Evolutionary conservation across 1,140 invertebrate genomes (phyloP).

Genomic region (Heliconius himera): DNA sequence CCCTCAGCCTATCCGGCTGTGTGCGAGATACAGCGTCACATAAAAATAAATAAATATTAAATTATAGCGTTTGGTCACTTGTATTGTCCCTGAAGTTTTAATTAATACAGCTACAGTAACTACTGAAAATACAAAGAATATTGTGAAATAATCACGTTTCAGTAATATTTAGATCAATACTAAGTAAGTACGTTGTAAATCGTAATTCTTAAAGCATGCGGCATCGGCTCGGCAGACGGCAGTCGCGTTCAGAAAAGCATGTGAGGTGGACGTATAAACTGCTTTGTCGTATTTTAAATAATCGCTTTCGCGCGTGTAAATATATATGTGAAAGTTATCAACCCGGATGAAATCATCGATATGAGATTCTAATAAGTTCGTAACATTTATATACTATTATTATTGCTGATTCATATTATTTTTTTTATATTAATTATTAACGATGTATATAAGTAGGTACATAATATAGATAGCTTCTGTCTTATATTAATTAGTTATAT

Average conservation of each 20-base stretch:
- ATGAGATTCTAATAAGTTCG: constrained; percentile 29
- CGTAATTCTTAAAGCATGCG: not conserved
- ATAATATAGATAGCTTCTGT: not conserved
- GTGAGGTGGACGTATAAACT: constrained; percentile 3
- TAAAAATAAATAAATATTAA: no score
- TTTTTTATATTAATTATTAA: not conserved
- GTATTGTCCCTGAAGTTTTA: not conserved
- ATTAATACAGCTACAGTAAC: not conserved
- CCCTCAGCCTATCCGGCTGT: no score
- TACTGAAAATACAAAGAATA: constrained; percentile 21
- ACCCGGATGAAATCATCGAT: constrained; percentile 33
- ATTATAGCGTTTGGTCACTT: not conserved
- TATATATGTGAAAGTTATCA: constrained; percentile 35
- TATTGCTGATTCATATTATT: not conserved
- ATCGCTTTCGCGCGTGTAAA: constrained; percentile 29
- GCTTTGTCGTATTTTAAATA: not conserved
- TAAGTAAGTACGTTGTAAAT: not conserved
- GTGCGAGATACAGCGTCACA: no score
- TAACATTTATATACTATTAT: not conserved
- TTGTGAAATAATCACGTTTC: constrained; percentile 19
- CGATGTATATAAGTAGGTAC: not conserved
- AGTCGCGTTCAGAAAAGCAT: constrained; percentile 30
- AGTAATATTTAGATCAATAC: constrained; percentile 23
- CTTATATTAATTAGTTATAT: no score
- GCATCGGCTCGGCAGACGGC: not conserved